phyloP scores from a whole-genome alignment of 2,888 invertebrate genomes.

The Achlya flavicornis region DNA sequence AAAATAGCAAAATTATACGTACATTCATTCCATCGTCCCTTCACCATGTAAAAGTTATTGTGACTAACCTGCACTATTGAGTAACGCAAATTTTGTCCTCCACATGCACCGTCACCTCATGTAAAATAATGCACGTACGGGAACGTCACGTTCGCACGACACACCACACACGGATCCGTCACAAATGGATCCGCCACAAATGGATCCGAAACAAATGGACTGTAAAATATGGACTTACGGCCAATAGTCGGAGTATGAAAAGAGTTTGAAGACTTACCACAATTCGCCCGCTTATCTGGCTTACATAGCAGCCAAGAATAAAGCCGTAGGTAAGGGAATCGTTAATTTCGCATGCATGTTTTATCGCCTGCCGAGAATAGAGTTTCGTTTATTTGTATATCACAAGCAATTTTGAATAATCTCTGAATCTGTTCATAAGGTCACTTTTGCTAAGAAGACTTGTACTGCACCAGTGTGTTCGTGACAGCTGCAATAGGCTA shows the following conservation, averaged over 20 bases:
- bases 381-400: too few species aligned
- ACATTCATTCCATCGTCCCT: neutral
- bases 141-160: conserved; percentile 49
- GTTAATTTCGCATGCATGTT: conserved; percentile 28
- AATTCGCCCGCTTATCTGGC: conserved; percentile 97
- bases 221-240: conserved; percentile 12
- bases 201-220: neutral
- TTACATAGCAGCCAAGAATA: conserved; percentile 96
- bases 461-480: too few species aligned
- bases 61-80: conserved; percentile 72
- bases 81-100: conserved; percentile 67
- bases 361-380: neutral
- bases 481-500: too few species aligned
- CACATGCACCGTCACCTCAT: conserved; percentile 72
- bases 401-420: too few species aligned
- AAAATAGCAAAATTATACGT: neutral
- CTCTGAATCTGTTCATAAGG: too few species aligned
- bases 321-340: conserved; percentile 88
- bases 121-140: conserved; percentile 54
- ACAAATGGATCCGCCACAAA: neutral
- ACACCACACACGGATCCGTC: conserved; percentile 18
- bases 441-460: too few species aligned
- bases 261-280: conserved; percentile 96
- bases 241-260: conserved; percentile 93
- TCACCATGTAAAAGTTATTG: conserved; percentile 26